Conservation (phyloP, 2,113 vertebrate species). For the Nycticryphes semicollaris region DNA sequence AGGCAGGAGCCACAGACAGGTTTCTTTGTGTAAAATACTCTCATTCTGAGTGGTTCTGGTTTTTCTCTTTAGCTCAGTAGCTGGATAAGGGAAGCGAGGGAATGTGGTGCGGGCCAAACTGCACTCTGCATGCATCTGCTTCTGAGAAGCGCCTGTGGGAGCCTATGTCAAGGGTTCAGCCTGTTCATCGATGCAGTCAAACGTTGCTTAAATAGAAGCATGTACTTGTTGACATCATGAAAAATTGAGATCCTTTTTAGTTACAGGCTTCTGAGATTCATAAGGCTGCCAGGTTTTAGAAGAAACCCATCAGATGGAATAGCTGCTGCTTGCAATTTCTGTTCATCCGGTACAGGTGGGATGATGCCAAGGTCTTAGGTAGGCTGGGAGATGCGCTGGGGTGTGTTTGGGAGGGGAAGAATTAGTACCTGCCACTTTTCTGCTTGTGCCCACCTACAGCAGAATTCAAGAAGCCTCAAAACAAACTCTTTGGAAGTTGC, state of each 20-base stretch:
- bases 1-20: background rate
- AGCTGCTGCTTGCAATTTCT: background rate
- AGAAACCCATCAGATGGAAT: background rate
- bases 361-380: background rate
- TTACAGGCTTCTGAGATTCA: background rate
- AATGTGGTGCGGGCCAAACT: background rate
- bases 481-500: background rate
- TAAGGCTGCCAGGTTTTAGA: background rate
- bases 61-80: background rate
- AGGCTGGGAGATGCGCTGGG: background rate
- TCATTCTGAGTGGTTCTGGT: background rate
- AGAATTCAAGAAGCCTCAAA: background rate
- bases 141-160: background rate
- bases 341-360: background rate
- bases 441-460: background rate
- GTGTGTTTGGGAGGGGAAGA: background rate
- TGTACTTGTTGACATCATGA: background rate
- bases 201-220: background rate
- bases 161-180: background rate
- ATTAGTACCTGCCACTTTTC: background rate
- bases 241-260: background rate
- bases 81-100: background rate
- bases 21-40: slow-evolving; percentile 3
- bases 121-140: background rate
- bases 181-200: background rate